These are phyloP conservation scores for Sinohyriopsis cumingii DNA, from an alignment of 2,888 invertebrate species.

Conservation along the genomic window DNA sequence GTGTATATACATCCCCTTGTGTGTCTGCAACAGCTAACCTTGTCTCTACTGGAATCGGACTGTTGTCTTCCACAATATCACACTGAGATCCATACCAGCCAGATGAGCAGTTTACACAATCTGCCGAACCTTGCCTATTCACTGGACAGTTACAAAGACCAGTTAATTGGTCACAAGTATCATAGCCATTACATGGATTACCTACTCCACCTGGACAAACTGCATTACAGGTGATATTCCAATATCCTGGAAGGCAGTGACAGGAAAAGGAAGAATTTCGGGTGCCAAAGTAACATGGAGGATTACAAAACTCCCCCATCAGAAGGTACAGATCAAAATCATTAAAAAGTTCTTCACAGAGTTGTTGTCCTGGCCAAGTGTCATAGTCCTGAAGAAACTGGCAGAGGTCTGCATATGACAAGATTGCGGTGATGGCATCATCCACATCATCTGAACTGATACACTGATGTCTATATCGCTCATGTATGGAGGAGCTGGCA, in stretches of 20 bases:
- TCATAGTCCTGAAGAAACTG: slow-evolving; percentile 24
- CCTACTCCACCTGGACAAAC: slow-evolving; percentile 54
- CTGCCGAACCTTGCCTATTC: slow-evolving; percentile 35
- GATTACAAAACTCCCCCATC: no score
- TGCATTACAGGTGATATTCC: slow-evolving; percentile 41
- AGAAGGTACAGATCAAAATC: no score
- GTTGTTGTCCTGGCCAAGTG: slow-evolving; percentile 40
- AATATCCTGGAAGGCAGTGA: slow-evolving; percentile 44
- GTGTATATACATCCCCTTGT: slow-evolving; percentile 42
- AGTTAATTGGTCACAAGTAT: slow-evolving; percentile 43
- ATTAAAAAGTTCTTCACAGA: slow-evolving; percentile 31
- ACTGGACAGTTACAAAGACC: slow-evolving; percentile 51
- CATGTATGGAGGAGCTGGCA: no score
- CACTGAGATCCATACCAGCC: slow-evolving; percentile 52
- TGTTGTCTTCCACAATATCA: background rate
- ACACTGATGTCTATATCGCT: no score
- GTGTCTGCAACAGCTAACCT: slow-evolving; percentile 26
- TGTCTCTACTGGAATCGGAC: no score
- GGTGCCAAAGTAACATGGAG: no score
- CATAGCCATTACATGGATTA: slow-evolving; percentile 51
- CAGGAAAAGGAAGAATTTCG: slow-evolving; percentile 21
- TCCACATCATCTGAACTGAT: slow-evolving; percentile 10
- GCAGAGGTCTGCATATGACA: slow-evolving; percentile 48
- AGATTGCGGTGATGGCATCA: slow-evolving; percentile 26
- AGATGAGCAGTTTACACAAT: slow-evolving; percentile 45